Evolutionary conservation across 2,797 vertebrate genomes (phyloP), one percentile per base, ranked within the genome.

Genomic region (Triplophysa bombifrons): DNA sequence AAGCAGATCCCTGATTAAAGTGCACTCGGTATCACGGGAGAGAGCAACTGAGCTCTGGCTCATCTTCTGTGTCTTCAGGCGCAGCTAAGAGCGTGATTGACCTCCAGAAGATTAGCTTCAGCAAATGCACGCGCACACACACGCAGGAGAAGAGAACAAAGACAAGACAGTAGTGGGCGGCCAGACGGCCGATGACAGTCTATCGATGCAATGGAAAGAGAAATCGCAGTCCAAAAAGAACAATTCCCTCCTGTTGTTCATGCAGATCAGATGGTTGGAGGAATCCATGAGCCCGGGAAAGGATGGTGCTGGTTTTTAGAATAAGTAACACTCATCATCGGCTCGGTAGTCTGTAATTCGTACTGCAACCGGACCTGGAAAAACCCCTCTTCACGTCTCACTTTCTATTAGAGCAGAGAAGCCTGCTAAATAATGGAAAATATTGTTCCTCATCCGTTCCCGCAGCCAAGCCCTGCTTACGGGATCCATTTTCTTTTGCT

Each of bases 1-100:
- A 79, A 86, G 85, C 87, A 86, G 90, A 80, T 92, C 92, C 91
- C 92, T 93, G 91, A 93, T 91, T 93, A 88, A 90, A 90, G 90
- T 92, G 90, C 90, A 90, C 89, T 86, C 87, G 87, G 86, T 66
- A 85, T 87, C 87, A 81, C 76, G 20, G 74, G 85, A 75, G 67
- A 51, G 74, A 53, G 53, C 13, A 58, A 81, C 38, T 7, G 70
- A 25, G 64, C 60, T 60, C 61, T 44, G 63, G 48, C 44, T 74
- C 51, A 19, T 68, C 53, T 68, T 74, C 64, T 41, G 55, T 48
- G 63, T 66, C 78, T 74, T 50, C 27, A 65, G 56, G 60, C 53
- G 51, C 34, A 63, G 53, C 64, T 60, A 55, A 80, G 53, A 58
- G 71, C 63, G 27, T 4, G 55, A 69, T 63, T 70, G 71, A 63